Percentiles rank a stretch among this genome's conserved stretches.
phyloP scores from a whole-genome alignment of 2,888 invertebrate genomes.

The Thyatira batis region DNA sequence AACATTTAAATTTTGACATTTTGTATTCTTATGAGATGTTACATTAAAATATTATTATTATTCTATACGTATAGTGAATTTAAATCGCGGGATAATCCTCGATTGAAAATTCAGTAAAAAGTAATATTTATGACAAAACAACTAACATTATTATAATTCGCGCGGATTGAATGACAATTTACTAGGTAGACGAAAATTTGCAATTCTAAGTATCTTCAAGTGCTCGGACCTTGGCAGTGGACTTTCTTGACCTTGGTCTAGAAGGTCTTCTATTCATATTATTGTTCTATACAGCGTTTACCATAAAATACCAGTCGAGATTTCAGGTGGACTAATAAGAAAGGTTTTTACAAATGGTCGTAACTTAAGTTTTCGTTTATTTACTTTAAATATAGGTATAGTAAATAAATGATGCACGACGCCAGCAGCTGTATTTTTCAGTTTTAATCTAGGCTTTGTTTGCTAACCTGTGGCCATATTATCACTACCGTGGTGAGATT shows the following conservation, averaged over 20 bases:
- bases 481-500: too few relatives aligned
- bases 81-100: conserved; percentile 4
- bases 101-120: conserved; percentile 15
- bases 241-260: conserved; percentile 35
- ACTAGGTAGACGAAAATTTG: conserved; percentile 26
- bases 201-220: conserved; percentile 31
- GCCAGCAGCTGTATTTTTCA: too few relatives aligned
- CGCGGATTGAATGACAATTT: conserved; percentile 20
- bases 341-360: too few relatives aligned
- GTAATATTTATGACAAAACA: conserved; percentile 11
- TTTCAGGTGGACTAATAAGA: too few relatives aligned
- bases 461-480: too few relatives aligned
- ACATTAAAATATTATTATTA: not conserved
- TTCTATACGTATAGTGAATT: not conserved
- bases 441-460: too few relatives aligned
- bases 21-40: not conserved
- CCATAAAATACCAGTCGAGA: too few relatives aligned
- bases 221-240: conserved; percentile 39
- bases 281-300: not conserved
- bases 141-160: conserved; percentile 1
- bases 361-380: too few relatives aligned
- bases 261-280: conserved; percentile 6
- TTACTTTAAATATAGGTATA: too few relatives aligned
- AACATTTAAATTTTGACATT: not conserved
- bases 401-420: too few relatives aligned